Base-by-base conservation (phyloP, 2,113 vertebrate genomes). In the Erythrolamprus reginae region DNA sequence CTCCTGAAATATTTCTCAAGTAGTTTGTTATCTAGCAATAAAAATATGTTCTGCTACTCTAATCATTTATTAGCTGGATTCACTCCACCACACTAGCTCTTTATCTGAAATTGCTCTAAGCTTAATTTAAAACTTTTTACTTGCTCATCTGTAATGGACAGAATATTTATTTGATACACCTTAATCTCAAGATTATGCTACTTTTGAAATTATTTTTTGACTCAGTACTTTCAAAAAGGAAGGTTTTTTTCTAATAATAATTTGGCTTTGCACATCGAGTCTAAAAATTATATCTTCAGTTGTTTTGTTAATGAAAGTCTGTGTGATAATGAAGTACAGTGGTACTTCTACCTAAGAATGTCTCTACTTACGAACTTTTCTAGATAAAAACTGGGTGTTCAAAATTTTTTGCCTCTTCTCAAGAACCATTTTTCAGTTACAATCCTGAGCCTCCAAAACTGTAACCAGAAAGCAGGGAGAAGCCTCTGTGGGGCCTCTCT, bases 61-160 rank as follows among this genome's bases (percentile, higher is more conserved):
- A 96, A 96, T 98, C 94, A 96, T 97, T 97, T 98, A 90, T 96
- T 97, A 97, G 96, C 95, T 97, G 96, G 97, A 97, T 97, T 98
- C 97, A 97, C 96, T 97, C 96, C 94, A 96, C 95, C 96, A 97
- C 95, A 95, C 96, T 92, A 90, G 91, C 92, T 94, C 95, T 97
- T 97, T 97, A 98, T 98, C 97, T 96, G 96, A 97, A 98, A 98
- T 97, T 96, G 96, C 96, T 96, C 58, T 96, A 95, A 97, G 97
- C 96, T 89, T 95, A 96, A 96, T 96, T 93, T 94, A 96, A 93
- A 94, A 91, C 95, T 92, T 97, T 96, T 95, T 94, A 95, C 96
- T 97, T 95, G 94, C 92, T 97, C 96, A 96, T 93, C 88, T 96
- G 92, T 96, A 97, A 98, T 97, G 97, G 96, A 96, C 89, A 94